Base-by-base conservation (phyloP, 2,113 vertebrate species). In the Deroptyus accipitrinus region DNA sequence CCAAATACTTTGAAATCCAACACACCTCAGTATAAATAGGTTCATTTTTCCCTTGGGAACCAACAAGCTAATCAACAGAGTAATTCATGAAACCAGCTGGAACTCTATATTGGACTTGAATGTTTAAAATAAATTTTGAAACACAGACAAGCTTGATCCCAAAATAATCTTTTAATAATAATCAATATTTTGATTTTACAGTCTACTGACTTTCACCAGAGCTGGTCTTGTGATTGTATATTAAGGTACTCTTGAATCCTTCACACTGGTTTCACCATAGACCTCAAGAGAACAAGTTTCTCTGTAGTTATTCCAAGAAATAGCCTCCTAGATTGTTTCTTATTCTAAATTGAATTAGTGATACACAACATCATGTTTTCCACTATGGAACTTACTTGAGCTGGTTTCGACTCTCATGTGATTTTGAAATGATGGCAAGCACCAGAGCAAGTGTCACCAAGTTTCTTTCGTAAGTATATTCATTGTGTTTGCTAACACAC, bases 91-190 rank as follows among this genome's bases (percentile, higher is more conserved):
- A 68, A 83, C 57, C 61, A 90, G 49, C 59, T 81, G 67, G 74
- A 67, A 92, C 57, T 33, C 68, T 84, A 67, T 63, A 54, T 86
- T 73, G 24, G 39, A 90, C 39, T 35, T 79, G 27, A 88, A 68
- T 46, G 51, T 75, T 95, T 94, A 79, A 94, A 89, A 62, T 74
- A 87, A 48, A 79, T 70, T 92, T 42, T 90, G 54, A 92, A 92
- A 91, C 78, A 86, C 54, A 90, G 89, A 90, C 57, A 80, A 70
- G 52, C 46, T 78, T 82, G 49, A 88, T 87, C 61, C 35, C 90
- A 96, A 92, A 96, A 88, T 81, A 93, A 84, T 75, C 51, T 91
- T 93, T 85, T 81, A 76, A 92, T 87, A 91, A 94, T 90, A 94
- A 90, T 76, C 69, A 95, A 30, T 81, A 72, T 85, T 95, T 90